Evolutionary conservation across 2,797 vertebrate species (phyloP).

Genomic region (Ambastaia sidthimunki): DNA sequence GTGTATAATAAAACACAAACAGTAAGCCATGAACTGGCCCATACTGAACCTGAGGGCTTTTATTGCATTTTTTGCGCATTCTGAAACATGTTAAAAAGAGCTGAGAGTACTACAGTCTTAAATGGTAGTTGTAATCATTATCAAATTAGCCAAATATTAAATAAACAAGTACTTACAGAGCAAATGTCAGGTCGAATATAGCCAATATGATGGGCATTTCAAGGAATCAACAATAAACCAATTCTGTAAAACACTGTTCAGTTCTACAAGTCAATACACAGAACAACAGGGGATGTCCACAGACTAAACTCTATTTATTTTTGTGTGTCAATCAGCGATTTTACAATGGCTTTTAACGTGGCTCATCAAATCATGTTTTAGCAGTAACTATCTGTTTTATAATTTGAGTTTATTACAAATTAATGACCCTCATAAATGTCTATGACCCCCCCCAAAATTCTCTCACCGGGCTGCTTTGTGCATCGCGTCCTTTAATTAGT

Average conservation of each 20-base stretch:
- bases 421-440: conserved; percentile 55
- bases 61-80: not conserved
- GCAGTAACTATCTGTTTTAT: conserved; percentile 37
- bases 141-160: not conserved
- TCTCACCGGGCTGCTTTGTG: conserved; percentile 52
- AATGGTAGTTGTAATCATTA: not conserved
- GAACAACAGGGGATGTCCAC: not conserved
- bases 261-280: not conserved
- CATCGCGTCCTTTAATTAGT: conserved; percentile 72
- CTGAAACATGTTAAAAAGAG: not conserved
- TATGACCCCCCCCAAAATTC: conserved; percentile 46
- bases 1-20: not conserved
- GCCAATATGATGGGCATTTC: not conserved
- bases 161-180: not conserved
- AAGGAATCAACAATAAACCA: not conserved
- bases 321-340: not conserved
- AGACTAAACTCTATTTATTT: not conserved
- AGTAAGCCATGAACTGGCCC: not conserved
- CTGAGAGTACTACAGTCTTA: not conserved
- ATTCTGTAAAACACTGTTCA: not conserved
- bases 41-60: not conserved
- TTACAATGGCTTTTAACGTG: not conserved
- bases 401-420: conserved; percentile 61
- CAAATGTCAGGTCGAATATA: not conserved
- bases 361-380: conserved; percentile 19